Base-by-base conservation (phyloP, 2,113 vertebrate species). In the Verasper variegatus region DNA sequence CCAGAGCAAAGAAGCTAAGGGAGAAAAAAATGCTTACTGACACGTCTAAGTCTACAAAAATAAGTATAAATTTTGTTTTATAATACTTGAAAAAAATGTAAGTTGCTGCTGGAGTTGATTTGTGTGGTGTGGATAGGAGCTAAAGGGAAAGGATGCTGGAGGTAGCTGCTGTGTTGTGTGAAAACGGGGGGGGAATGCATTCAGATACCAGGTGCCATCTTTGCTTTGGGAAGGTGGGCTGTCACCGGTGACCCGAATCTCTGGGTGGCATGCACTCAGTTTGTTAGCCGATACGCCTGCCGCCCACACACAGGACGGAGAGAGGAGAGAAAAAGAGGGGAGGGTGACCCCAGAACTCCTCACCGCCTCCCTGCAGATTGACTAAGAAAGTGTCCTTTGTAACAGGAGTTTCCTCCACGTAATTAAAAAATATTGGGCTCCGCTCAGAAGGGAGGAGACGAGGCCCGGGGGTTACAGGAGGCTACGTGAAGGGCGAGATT, bases 321-420 rank as follows among this genome's bases (percentile, higher is more conserved):
- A 31, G 31, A 31, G 18, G 24, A 79, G 66, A 24, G 54, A 24
- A 27, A 49, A 70, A 71, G 67, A 78, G 72, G 51, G 64, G 68
- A 73, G 70, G 74, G 61, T 77, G 81, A 88, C 61, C 80, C 60
- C 75, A 80, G 40, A 74, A 84, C 69, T 88, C 59, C 85, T 76
- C 68, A 17, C n/a, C 80, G 76, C 47, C 76, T 80, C 88, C 87
- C 85, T 80, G 73, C 76, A 89, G 86, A 88, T 86, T 31, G 61
- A 85, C 78, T 77, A 72, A 91, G 87, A 92, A 87, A 85, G 89
- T 91, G 85, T 91, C 88, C 90, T 92, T 93, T 93, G 91, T 92
- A 93, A 94, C 90, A 87, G 65, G 89, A 94, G 91, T 93, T 93
- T 94, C 93, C 93, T 94, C 88, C 70, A 82, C 47, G 62, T 92